These are phyloP conservation scores for Hydractinia echinata DNA, from an alignment of 30 jellyfish, hydroid and myxozoan species.

Conservation along the genomic window DNA sequence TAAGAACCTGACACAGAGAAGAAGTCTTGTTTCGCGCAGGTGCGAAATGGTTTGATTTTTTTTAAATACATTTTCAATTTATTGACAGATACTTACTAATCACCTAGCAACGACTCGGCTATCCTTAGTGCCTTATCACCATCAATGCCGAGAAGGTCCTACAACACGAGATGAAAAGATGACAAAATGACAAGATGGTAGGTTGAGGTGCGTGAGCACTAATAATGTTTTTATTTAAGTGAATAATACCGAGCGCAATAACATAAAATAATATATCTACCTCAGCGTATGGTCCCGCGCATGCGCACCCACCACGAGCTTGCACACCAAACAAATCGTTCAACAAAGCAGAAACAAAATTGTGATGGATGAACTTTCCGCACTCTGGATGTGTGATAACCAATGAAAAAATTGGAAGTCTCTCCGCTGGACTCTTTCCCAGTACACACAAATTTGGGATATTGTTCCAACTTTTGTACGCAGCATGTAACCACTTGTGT, in stretches of 20 bases:
- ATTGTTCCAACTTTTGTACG: constrained; percentile 24
- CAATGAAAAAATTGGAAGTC: constrained; percentile 44
- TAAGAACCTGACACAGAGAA: too few species aligned
- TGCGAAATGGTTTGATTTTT: too few species aligned
- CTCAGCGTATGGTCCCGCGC: constrained; percentile 61
- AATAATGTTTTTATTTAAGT: too few species aligned
- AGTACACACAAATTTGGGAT: constrained; percentile 26
- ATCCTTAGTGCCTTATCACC: constrained; percentile 51
- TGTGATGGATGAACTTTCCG: constrained; percentile 31
- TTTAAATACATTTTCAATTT: background rate
- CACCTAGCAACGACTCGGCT: constrained; percentile 52
- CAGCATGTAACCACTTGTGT: constrained; percentile 1
- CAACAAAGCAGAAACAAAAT: constrained; percentile 39
- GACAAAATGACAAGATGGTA: background rate
- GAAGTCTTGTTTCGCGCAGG: too few species aligned
- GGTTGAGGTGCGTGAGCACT: too few species aligned
- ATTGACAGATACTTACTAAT: constrained; percentile 43
- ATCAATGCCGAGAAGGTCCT: constrained; percentile 77
- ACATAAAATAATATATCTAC: background rate
- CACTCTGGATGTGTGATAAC: constrained; percentile 28
- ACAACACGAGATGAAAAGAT: background rate
- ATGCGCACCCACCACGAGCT: constrained; percentile 61
- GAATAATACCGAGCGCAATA: background rate
- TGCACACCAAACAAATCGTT: constrained; percentile 53
- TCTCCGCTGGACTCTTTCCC: constrained; percentile 26